Percentiles rank a stretch among this genome's conserved stretches.
These are phyloP conservation scores for Hesperophylax magnus DNA, from an alignment of 1,140 invertebrate species.

Conservation along the genomic window DNA sequence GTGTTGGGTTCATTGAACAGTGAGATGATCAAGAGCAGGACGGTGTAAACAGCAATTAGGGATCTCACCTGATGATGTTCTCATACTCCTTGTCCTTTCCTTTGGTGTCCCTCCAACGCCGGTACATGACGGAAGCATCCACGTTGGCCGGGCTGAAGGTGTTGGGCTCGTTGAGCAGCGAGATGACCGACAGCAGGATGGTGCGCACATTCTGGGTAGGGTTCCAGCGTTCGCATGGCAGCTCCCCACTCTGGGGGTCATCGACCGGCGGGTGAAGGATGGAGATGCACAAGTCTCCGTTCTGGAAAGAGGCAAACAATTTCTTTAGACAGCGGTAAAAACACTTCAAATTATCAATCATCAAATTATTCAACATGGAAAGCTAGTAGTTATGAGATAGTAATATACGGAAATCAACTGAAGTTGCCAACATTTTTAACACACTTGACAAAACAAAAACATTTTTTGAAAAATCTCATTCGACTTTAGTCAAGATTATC, in stretches of 20 bases:
- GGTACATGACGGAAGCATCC: conserved; percentile 99
- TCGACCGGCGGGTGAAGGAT: conserved; percentile 99
- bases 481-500: too few species aligned
- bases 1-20: conserved; percentile 99
- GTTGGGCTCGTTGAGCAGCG: conserved; percentile 98
- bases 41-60: conserved; percentile 78
- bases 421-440: too few species aligned
- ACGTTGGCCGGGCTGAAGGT: conserved; percentile 99
- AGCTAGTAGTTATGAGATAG: too few species aligned
- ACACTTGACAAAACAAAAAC: too few species aligned
- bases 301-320: conserved; percentile 75
- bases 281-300: conserved; percentile 99
- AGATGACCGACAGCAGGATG: conserved; percentile 98
- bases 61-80: conserved; percentile 94
- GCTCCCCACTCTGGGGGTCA: conserved; percentile 98
- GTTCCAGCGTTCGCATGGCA: conserved; percentile 99
- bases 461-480: too few species aligned
- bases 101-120: conserved; percentile 98
- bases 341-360: too few species aligned
- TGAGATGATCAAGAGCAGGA: conserved; percentile 97
- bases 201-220: conserved; percentile 99
- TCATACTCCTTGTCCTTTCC: conserved; percentile 99
- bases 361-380: too few species aligned
- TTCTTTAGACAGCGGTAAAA: too few species aligned
- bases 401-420: too few species aligned